phyloP scores from a whole-genome alignment of 2,797 vertebrate species.

The Pterois miles region DNA sequence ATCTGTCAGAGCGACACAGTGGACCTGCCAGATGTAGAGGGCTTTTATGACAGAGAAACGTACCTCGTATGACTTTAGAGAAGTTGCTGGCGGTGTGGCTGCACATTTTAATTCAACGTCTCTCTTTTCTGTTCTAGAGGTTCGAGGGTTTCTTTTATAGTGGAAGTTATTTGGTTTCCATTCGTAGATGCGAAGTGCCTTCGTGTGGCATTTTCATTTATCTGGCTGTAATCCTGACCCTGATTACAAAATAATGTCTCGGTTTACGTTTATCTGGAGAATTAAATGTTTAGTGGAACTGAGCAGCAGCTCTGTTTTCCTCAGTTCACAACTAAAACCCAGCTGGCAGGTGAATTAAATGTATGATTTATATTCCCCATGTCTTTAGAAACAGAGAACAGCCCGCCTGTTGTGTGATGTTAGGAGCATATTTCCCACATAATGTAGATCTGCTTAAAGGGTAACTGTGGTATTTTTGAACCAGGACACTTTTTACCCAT shows the following conservation, averaged over 20 bases:
- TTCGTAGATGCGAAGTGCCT: slow-evolving; percentile 42
- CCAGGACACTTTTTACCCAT: too few species aligned
- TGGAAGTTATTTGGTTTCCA: slow-evolving; percentile 9
- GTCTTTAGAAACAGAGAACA: too few species aligned
- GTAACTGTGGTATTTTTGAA: too few species aligned
- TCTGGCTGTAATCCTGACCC: background rate
- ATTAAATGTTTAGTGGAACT: background rate
- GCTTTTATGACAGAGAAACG: background rate
- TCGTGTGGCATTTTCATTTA: slow-evolving; percentile 17
- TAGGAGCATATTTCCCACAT: too few species aligned
- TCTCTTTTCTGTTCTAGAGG: background rate
- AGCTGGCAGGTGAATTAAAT: too few species aligned
- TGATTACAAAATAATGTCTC: background rate
- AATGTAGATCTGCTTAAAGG: too few species aligned
- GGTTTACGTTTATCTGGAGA: background rate
- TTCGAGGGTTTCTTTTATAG: background rate
- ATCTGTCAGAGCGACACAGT: too few species aligned
- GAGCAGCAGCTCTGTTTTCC: background rate
- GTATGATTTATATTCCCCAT: too few species aligned
- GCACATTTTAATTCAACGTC: background rate
- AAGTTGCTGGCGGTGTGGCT: background rate
- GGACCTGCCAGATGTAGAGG: background rate
- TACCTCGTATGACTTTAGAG: background rate
- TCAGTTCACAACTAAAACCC: background rate
- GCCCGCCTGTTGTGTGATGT: too few species aligned